Base-by-base conservation (phyloP, 2,888 invertebrate genomes). In the Fabriciana adippe region DNA sequence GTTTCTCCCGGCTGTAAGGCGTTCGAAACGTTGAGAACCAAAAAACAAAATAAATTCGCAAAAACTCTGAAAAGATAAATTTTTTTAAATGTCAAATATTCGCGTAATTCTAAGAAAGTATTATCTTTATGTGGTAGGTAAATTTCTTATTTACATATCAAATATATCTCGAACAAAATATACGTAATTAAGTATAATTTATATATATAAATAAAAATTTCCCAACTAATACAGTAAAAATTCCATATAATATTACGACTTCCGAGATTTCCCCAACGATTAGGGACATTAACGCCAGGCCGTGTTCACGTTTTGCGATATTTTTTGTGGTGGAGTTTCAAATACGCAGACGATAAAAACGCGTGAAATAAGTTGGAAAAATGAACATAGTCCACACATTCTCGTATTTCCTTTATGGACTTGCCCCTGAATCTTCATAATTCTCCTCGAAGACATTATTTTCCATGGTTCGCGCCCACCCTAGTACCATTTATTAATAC, bases 321-420 rank as follows among this genome's bases (percentile, higher is more conserved):
- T 86, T 88, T 87, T 85, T 87, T 80, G 74, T 74, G 60, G 72
- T 74, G 73, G 72, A 75, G 74, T 75, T 76, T 71, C 75, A 74
- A 78, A 74, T 64, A 72, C 68, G 73, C 75, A 76, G 69, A 74
- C 72, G 78, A 79, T 78, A 81, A 84, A 82, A 81, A 79, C 73
- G 80, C 78, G 81, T 85, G 82, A 86, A 90, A 86, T 88, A 89
- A 85, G 83, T 85, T 81, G 86, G 86, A 86, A 88, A 82, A 88
- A 88, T 85, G 83, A 86, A 89, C 87, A 90, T 87, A 85, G 86
- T 76, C 78, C 76, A 76, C 84, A 81, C 83, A 81, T 83, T 84
- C 80, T 71, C 75, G 76, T 75, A 73, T 75, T 77, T 79, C 73
- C 74, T 75, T 76, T 78, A 69, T 70, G 71, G 67, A 68, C 55